phyloP scores from a whole-genome alignment of 2,113 vertebrate species.

The Catagonus wagneri region DNA sequence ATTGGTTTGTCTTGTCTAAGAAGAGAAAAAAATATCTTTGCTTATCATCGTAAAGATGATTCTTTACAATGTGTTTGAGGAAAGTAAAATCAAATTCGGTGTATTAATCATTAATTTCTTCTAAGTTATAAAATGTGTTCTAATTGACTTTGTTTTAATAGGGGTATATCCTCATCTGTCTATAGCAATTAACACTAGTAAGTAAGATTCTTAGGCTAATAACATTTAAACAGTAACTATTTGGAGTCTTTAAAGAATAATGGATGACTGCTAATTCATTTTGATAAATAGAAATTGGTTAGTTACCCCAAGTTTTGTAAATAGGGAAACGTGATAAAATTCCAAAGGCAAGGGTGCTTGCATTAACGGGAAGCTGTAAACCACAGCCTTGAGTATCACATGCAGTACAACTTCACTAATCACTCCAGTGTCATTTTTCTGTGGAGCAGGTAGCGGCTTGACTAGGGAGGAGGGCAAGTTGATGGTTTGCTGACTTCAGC shows the following conservation, averaged over 20 bases:
- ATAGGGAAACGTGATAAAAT: neutral
- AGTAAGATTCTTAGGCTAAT: constrained; percentile 25
- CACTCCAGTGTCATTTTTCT: neutral
- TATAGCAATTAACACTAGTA: constrained; percentile 34
- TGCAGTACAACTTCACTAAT: no score
- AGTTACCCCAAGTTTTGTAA: neutral
- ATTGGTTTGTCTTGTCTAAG: no score
- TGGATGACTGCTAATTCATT: neutral
- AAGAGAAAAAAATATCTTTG: no score
- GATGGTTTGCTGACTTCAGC: neutral
- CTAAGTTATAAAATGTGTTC: neutral
- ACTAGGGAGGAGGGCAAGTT: neutral
- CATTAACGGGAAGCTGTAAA: neutral
- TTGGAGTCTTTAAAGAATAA: constrained; percentile 42
- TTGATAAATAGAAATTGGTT: neutral
- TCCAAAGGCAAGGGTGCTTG: neutral
- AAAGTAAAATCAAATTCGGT: neutral
- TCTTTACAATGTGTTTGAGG: no score
- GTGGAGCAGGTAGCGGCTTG: neutral
- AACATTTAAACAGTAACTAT: neutral
- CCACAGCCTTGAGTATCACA: no score
- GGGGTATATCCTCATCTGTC: neutral
- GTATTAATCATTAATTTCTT: constrained; percentile 16
- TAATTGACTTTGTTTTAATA: constrained; percentile 2
- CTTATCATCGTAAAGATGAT: no score